These are phyloP conservation scores for Coregonus sp. DNA, from an alignment of 2,797 vertebrate genomes.

Conservation along the genomic window DNA sequence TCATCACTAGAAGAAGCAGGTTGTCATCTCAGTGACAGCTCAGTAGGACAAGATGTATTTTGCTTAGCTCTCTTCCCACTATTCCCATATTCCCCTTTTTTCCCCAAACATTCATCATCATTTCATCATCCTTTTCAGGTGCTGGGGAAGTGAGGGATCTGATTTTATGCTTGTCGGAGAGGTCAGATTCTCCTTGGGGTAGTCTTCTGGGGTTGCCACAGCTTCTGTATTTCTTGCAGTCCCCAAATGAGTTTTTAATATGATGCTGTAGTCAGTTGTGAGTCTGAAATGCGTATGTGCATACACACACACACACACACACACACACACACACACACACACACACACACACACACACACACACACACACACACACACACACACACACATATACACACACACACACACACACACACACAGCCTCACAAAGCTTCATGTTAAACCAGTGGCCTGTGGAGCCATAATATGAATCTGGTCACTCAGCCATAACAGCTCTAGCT, in stretches of 20 bases:
- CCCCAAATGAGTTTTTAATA: slow-evolving; percentile 6
- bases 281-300: background rate
- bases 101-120: background rate
- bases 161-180: slow-evolving; percentile 9
- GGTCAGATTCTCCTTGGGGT: background rate
- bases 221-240: slow-evolving; percentile 14
- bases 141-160: slow-evolving; percentile 4
- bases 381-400: background rate
- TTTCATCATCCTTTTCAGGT: slow-evolving; percentile 27
- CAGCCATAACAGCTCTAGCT: slow-evolving; percentile 21
- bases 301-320: background rate
- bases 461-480: slow-evolving; percentile 43
- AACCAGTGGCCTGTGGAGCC: slow-evolving; percentile 43
- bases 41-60: background rate
- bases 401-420: background rate
- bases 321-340: background rate
- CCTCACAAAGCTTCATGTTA: slow-evolving; percentile 33
- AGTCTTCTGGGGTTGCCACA: background rate
- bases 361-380: background rate
- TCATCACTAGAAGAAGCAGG: background rate
- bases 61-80: slow-evolving; percentile 14
- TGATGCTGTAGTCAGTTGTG: slow-evolving; percentile 9
- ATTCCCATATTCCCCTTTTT: background rate
- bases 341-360: background rate
- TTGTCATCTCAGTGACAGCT: background rate